phyloP scores from a whole-genome alignment of 1,140 invertebrate species.

The Copidosoma floridanum region DNA sequence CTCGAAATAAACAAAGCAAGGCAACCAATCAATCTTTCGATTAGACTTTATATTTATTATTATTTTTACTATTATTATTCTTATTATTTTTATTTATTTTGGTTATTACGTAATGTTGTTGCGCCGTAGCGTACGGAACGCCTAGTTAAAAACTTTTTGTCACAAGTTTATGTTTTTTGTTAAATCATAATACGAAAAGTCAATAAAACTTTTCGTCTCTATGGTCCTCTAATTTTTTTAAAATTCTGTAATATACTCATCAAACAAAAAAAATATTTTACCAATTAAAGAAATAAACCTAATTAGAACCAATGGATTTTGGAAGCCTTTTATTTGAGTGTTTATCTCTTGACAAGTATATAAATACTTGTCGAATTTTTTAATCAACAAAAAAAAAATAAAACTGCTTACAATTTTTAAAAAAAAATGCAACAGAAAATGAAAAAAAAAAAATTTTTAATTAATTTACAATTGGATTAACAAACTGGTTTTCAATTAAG shows the following conservation, averaged over 20 bases:
- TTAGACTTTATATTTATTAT: conserved; percentile 12
- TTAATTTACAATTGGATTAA: neutral
- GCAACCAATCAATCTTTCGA: conserved; percentile 30
- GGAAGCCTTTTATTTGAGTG: neutral
- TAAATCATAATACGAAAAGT: conserved; percentile 15
- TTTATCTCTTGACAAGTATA: neutral
- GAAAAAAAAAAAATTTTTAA: neutral
- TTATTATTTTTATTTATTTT: too few relatives aligned
- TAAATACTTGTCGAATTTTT: too few relatives aligned
- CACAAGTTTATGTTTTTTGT: conserved; percentile 5
- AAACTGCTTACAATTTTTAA: neutral
- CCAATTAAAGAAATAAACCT: conserved; percentile 1
- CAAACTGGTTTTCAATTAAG: neutral
- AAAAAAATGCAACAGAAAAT: neutral
- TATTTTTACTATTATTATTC: too few relatives aligned
- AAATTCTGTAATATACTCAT: neutral
- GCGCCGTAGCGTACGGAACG: conserved; percentile 9
- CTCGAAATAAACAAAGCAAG: conserved; percentile 26
- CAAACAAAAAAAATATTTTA: neutral
- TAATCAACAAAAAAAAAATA: neutral
- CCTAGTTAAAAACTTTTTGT: neutral
- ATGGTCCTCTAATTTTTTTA: conserved; percentile 27
- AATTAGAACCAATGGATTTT: neutral
- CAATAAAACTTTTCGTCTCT: conserved; percentile 22
- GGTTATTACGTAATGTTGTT: too few relatives aligned